These are phyloP conservation scores for Oryzias sinensis DNA, from an alignment of 2,797 vertebrate genomes.

Conservation along the genomic window DNA sequence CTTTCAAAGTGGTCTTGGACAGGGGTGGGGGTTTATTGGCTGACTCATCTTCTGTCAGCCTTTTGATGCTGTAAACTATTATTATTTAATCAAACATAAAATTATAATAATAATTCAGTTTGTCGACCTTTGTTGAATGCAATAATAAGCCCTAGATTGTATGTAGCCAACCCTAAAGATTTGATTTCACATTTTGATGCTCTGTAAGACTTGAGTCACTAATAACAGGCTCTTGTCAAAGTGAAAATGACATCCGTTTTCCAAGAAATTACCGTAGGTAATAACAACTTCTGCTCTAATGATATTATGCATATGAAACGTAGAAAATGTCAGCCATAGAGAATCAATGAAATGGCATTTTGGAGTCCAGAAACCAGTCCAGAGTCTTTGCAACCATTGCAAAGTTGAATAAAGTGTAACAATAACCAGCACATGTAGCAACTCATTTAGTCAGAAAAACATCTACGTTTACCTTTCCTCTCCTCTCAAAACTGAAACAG, in stretches of 20 bases:
- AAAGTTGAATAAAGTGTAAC: background rate
- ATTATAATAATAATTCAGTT: background rate
- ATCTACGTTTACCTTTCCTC: conserved; percentile 1
- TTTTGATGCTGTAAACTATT: background rate
- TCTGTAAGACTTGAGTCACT: background rate
- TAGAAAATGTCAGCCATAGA: background rate
- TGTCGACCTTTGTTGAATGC: background rate
- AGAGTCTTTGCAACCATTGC: background rate
- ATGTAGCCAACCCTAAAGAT: background rate
- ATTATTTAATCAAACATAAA: conserved; percentile 5
- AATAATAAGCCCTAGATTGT: background rate
- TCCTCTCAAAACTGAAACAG: conserved; percentile 1
- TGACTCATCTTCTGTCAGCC: background rate
- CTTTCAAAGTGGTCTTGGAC: no score
- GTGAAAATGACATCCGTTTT: background rate
- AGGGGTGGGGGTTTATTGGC: background rate
- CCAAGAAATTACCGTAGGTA: background rate
- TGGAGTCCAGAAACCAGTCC: background rate
- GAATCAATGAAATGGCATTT: background rate
- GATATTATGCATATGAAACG: background rate
- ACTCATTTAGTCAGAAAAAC: background rate
- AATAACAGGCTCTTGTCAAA: background rate
- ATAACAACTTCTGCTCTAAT: background rate
- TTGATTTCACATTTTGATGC: background rate
- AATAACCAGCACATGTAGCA: background rate